Evolutionary conservation across 2,888 invertebrate genomes (phyloP), one percentile per base, ranked within the genome.

Genomic region (Aspidiotus rigidus): DNA sequence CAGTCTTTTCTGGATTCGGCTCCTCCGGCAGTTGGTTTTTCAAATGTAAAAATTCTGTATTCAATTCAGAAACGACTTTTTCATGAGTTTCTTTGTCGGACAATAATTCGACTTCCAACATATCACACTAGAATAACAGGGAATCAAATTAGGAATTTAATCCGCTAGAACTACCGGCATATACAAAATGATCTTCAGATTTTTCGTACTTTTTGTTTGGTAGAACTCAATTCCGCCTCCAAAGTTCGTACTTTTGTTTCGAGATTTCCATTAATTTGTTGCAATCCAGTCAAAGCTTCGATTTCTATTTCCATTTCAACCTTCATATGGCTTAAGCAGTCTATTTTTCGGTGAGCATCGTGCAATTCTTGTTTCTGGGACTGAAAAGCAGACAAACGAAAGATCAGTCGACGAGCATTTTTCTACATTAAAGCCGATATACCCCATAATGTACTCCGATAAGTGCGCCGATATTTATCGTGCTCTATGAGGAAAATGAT

Each of bases 291-390:
- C 28, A 69, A 40, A 16, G 69, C 69, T 62, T 69, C 69, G 41
- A 69, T 69, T 69, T 69, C 69, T 40, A 69, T 69, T 62, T 69
- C 69, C 69, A 69, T 69, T 16, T 69, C 69, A n/a, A 69, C 28
- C 44, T 69, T 69, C 69, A 69, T 69, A 62, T 55, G 53, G 13
- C 62, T 60, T 42, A 69, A 55, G 42, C 62, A 62, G 62, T 69
- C 62, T 44, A 69, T 53, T 55, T 62, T 53, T 55, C 62, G 39
- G 8, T 41, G 15, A n/a, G 56, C 56, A 39, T 53, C 56, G 17
- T 69, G 62, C 13, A 69, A 15, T 56, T 69, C 69, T 62, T 69
- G 69, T 28, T 69, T 69, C 49, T 69, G 69, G 41, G 57, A 57
- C 69, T 69, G n/a, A 7, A 60, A 9, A 17, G 16, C 13, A 17